phyloP scores from a whole-genome alignment of 2,888 invertebrate species.

The Nebria salina region DNA sequence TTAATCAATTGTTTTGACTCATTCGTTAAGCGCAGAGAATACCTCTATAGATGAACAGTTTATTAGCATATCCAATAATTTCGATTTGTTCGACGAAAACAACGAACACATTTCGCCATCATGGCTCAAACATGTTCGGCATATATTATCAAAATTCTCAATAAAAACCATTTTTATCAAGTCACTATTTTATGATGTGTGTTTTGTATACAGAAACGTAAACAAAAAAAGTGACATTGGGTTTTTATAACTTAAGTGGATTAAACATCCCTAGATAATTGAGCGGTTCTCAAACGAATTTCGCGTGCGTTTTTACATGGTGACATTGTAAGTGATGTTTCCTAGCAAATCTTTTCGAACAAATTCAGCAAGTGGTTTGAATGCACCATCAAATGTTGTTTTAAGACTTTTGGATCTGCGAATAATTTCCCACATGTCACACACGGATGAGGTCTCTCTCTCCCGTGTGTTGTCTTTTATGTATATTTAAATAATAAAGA shows the following conservation, averaged over 20 bases:
- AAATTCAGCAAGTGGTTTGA: conserved; percentile 52
- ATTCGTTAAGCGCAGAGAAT: not conserved
- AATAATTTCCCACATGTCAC: conserved; percentile 53
- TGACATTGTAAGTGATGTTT: conserved; percentile 54
- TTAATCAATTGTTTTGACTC: too few relatives aligned
- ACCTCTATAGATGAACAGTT: conserved; percentile 48
- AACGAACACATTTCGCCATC: conserved; percentile 45
- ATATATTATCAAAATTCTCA: conserved; percentile 41
- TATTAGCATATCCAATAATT: conserved; percentile 48
- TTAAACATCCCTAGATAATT: conserved; percentile 8
- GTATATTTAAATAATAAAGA: conserved; percentile 55
- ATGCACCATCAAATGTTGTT: conserved; percentile 54
- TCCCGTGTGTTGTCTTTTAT: conserved; percentile 53
- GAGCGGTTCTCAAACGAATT: conserved; percentile 5
- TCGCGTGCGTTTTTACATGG: conserved; percentile 53
- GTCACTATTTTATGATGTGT: not conserved
- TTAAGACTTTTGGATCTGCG: conserved; percentile 55
- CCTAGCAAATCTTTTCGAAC: conserved; percentile 55
- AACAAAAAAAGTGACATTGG: conserved; percentile 24
- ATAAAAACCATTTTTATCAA: conserved; percentile 33
- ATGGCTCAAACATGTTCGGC: conserved; percentile 47
- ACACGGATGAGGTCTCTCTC: conserved; percentile 56
- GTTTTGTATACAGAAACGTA: not conserved
- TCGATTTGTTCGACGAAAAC: conserved; percentile 35
- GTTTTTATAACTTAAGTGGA: not conserved